A percentile compares a stretch with the other conserved stretches of the same genome.
Evolutionary conservation across 1,140 invertebrate genomes (phyloP).

Genomic region (Asobara japonica): DNA sequence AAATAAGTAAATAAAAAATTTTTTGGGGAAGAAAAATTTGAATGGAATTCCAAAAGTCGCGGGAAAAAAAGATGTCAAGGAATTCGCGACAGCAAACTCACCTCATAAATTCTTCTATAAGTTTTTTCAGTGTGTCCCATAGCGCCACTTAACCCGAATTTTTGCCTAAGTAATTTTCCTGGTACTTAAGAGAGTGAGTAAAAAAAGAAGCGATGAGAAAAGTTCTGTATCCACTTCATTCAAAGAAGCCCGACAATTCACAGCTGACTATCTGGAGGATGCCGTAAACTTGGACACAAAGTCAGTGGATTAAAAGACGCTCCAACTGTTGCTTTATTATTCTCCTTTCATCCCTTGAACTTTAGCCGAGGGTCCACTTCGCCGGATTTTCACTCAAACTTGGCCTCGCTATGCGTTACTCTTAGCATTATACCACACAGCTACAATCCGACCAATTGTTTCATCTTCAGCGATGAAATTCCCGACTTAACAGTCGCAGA

Average conservation of each 20-base stretch:
- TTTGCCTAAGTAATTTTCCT: not conserved
- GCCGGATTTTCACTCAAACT: constrained; percentile 14
- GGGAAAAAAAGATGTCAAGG: no score
- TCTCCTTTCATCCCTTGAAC: constrained; percentile 2
- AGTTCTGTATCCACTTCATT: not conserved
- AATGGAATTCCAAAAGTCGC: no score
- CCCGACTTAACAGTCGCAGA: constrained; percentile 18
- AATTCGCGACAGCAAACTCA: not conserved
- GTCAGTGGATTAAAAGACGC: constrained; percentile 20
- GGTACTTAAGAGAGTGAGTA: not conserved
- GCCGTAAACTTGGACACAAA: constrained; percentile 18
- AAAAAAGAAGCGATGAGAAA: not conserved
- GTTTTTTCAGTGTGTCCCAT: not conserved
- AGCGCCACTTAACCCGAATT: not conserved
- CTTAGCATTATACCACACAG: not conserved
- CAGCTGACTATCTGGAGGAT: constrained; percentile 5
- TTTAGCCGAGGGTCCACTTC: not conserved
- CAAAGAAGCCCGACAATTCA: not conserved
- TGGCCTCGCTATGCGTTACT: not conserved
- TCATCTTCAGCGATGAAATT: constrained; percentile 19
- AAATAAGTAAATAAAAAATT: no score
- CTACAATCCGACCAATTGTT: constrained; percentile 3
- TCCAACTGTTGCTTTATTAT: constrained; percentile 25
- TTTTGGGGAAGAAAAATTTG: no score
- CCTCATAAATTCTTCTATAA: not conserved